A percentile compares a stretch with the other conserved stretches of the same genome.
These are phyloP conservation scores for Psammodynastes pulverulentus DNA, from an alignment of 2,113 vertebrate species.

Conservation along the genomic window DNA sequence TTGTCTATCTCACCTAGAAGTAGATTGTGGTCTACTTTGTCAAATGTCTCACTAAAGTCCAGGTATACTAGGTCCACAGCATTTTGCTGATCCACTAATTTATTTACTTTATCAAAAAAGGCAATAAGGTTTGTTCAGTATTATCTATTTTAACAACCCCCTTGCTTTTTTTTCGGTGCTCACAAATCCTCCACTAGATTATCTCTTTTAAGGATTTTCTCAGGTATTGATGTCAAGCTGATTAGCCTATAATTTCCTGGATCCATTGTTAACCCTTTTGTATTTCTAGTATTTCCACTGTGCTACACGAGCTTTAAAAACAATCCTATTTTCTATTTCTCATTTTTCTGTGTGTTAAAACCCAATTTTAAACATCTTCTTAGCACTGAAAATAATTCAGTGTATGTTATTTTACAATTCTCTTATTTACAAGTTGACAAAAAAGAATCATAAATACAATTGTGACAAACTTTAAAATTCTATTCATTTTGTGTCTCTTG, in stretches of 20 bases:
- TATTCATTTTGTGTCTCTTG: background rate
- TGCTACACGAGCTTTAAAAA: background rate
- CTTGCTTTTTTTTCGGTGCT: background rate
- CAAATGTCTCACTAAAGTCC: background rate
- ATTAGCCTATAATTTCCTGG: background rate
- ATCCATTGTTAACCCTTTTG: background rate
- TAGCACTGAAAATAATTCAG: background rate
- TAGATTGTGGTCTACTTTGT: background rate
- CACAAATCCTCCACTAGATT: background rate
- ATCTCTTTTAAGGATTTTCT: background rate
- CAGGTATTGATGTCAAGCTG: background rate
- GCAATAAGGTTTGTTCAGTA: background rate
- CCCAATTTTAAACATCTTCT: background rate
- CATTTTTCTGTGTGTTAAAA: background rate
- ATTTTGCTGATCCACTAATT: background rate
- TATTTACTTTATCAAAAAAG: background rate
- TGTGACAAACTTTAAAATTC: background rate
- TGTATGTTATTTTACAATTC: background rate
- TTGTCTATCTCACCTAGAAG: background rate
- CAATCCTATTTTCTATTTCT: background rate
- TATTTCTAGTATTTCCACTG: background rate
- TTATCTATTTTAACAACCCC: background rate
- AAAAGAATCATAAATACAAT: background rate
- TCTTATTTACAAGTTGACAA: background rate
- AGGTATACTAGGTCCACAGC: background rate